Evolutionary conservation across 2,113 vertebrate genomes (phyloP).

Genomic region (Gila orcuttii): DNA sequence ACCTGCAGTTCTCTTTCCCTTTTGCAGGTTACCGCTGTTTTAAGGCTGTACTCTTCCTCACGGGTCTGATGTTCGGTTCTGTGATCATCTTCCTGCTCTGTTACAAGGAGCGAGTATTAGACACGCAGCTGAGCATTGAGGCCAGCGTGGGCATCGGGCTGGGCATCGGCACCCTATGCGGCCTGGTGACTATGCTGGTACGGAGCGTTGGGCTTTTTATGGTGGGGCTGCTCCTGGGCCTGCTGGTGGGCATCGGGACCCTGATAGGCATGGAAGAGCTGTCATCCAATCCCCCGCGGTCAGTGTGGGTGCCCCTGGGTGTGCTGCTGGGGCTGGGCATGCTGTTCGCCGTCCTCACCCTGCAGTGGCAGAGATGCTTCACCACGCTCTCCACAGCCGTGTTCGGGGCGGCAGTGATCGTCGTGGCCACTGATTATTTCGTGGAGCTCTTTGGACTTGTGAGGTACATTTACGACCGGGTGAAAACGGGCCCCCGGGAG

Average conservation of each 20-base stretch:
- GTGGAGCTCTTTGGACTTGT: constrained; percentile 91
- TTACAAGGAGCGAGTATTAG: constrained; percentile 96
- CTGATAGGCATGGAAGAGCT: constrained; percentile 90
- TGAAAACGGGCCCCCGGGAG: constrained; percentile 81
- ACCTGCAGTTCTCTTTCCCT: not conserved
- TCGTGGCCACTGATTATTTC: constrained; percentile 93
- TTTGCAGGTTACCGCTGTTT: constrained; percentile 95
- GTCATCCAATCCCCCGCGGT: constrained; percentile 87
- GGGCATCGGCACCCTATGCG: constrained; percentile 93
- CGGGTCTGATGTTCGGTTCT: constrained; percentile 94
- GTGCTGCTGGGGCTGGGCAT: constrained; percentile 93
- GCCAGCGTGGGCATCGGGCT: constrained; percentile 93
- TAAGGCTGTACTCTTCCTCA: constrained; percentile 98
- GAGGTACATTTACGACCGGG: constrained; percentile 88
- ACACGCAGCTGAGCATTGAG: constrained; percentile 95
- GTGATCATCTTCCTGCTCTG: constrained; percentile 98
- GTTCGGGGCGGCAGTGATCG: constrained; percentile 91
- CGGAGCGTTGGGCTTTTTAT: constrained; percentile 97
- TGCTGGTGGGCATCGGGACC: constrained; percentile 86
- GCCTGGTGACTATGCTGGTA: constrained; percentile 98
- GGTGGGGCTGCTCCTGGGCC: constrained; percentile 93
- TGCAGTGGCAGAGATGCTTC: constrained; percentile 96
- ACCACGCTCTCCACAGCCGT: constrained; percentile 91
- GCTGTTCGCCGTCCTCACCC: constrained; percentile 93
- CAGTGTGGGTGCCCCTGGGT: constrained; percentile 93